Evolutionary conservation across 2,797 vertebrate species (phyloP).

Genomic region (Cacajao melanocephalus): DNA sequence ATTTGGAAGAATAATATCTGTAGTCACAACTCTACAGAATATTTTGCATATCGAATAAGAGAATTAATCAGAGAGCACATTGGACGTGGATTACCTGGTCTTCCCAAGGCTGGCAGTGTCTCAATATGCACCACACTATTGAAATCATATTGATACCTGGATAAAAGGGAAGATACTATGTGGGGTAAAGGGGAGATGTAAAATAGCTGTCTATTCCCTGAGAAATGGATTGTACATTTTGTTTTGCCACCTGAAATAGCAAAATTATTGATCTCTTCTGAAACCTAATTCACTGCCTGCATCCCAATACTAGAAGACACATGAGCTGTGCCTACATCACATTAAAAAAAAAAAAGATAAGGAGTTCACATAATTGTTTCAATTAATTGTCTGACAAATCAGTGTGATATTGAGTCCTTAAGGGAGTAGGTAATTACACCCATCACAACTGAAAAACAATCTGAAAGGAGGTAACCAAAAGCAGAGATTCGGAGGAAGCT

Average conservation of each 20-base stretch:
- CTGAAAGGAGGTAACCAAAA: neutral
- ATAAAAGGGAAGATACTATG: neutral
- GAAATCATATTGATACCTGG: neutral
- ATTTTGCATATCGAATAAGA: neutral
- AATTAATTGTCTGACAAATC: neutral
- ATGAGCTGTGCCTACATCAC: neutral
- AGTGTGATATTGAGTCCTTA: neutral
- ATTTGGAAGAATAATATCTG: neutral
- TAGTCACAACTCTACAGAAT: neutral
- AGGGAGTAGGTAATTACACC: neutral
- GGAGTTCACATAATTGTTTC: neutral
- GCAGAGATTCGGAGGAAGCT: neutral
- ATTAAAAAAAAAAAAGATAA: conserved; percentile 45
- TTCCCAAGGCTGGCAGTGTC: neutral
- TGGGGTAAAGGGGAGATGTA: fast-evolving
- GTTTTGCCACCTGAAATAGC: neutral
- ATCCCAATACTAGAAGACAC: neutral
- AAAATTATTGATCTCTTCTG: neutral
- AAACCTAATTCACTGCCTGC: neutral
- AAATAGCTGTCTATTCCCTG: neutral
- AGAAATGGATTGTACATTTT: neutral
- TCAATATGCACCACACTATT: neutral
- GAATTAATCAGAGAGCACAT: neutral
- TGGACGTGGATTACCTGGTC: neutral
- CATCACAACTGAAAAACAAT: conserved; percentile 42